Conservation (phyloP, 2,113 vertebrate genomes). For the Myotis davidii region DNA sequence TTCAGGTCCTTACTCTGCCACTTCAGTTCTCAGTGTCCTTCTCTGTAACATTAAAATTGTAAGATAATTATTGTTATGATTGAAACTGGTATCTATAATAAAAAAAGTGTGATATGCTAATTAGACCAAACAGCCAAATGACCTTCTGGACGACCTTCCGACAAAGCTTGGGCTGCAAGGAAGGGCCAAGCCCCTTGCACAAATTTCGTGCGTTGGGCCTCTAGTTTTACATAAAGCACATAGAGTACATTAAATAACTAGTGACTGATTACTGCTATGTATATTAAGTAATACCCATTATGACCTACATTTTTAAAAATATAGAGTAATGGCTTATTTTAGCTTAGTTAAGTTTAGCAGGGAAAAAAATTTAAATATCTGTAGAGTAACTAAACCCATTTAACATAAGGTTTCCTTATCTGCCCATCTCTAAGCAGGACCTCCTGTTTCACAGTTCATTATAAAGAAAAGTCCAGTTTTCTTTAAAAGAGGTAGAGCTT, state of each 20-base stretch:
- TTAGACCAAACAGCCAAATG: no score
- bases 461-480: not conserved
- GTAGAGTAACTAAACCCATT: not conserved
- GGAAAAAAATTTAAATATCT: not conserved
- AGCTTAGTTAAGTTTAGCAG: conserved; percentile 3
- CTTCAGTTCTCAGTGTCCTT: not conserved
- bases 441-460: not conserved
- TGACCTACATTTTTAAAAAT: not conserved
- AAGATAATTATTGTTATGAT: not conserved
- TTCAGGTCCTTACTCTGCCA: not conserved
- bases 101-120: no score
- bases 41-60: not conserved
- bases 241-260: not conserved
- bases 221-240: not conserved
- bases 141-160: no score
- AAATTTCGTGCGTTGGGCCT: no score
- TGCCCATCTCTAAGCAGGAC: not conserved
- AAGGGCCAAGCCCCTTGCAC: no score
- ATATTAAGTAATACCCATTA: not conserved
- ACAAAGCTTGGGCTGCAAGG: no score
- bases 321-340: not conserved
- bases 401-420: not conserved
- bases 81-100: not conserved
- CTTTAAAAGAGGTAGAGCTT: not conserved
- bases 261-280: not conserved